These are phyloP conservation scores for Oryzias javanicus DNA, from an alignment of 2,113 vertebrate species.

Conservation along the genomic window DNA sequence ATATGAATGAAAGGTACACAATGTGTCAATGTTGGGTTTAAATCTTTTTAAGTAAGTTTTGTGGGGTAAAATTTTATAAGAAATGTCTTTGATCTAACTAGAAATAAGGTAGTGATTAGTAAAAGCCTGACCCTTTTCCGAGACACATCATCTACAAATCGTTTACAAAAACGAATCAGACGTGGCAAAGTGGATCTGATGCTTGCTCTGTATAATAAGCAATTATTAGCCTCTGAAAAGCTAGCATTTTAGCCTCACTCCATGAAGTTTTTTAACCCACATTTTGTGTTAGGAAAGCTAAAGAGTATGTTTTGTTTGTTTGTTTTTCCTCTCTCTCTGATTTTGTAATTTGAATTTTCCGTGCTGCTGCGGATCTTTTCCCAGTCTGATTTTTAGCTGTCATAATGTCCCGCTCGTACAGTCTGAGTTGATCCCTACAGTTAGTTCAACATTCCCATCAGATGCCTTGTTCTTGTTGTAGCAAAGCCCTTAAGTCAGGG, in stretches of 20 bases:
- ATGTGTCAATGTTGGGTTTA: too few relatives aligned
- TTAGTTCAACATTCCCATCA: conserved; percentile 1
- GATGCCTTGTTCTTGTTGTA: neutral
- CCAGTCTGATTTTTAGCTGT: conserved; percentile 2
- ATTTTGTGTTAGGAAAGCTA: too few relatives aligned
- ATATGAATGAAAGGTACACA: too few relatives aligned
- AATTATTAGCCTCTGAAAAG: neutral
- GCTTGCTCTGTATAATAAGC: neutral
- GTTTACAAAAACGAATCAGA: neutral
- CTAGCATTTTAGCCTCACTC: conserved; percentile 16
- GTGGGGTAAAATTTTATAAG: too few relatives aligned
- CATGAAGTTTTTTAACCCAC: neutral
- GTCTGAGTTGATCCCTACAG: neutral
- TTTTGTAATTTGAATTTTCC: conserved; percentile 15
- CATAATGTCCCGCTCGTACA: conserved; percentile 19
- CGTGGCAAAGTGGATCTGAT: conserved; percentile 1
- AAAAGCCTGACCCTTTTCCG: too few relatives aligned
- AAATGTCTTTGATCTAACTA: too few relatives aligned
- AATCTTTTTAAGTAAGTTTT: too few relatives aligned
- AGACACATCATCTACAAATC: neutral
- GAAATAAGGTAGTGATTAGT: too few relatives aligned
- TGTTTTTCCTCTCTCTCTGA: neutral
- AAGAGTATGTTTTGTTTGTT: too few relatives aligned
- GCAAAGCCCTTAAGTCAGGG: neutral
- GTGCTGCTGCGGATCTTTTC: neutral